These are phyloP conservation scores for Trachops cirrhosus DNA, from an alignment of 2,797 vertebrate genomes.

Conservation along the genomic window DNA sequence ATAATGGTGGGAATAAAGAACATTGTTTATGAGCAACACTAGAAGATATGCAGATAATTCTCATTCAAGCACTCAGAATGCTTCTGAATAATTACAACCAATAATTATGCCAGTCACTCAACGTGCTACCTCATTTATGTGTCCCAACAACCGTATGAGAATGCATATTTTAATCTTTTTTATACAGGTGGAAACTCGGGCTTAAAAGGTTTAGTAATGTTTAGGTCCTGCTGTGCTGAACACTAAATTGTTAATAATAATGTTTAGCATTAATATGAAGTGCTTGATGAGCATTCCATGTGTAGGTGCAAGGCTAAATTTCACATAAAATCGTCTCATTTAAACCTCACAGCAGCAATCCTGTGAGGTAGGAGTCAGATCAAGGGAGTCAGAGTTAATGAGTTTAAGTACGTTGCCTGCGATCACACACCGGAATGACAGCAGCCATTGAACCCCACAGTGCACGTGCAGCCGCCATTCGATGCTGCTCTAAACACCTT, in stretches of 20 bases:
- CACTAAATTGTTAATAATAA: background rate
- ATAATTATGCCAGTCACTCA: no score
- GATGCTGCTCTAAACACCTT: background rate
- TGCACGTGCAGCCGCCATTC: background rate
- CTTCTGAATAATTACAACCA: background rate
- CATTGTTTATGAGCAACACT: background rate
- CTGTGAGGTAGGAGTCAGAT: background rate
- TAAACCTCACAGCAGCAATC: background rate
- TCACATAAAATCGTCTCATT: background rate
- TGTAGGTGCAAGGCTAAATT: background rate
- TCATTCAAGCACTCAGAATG: background rate
- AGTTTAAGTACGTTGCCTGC: background rate
- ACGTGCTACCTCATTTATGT: background rate
- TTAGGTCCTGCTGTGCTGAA: background rate
- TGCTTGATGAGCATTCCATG: background rate
- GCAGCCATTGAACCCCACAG: accelerated
- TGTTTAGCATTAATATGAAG: background rate
- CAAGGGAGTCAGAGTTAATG: background rate
- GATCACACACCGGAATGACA: background rate
- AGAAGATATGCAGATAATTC: background rate
- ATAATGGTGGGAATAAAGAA: background rate
- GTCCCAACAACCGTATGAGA: background rate
- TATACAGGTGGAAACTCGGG: background rate
- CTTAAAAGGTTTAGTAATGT: background rate
- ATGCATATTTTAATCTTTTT: background rate